These are phyloP conservation scores for Adineta ricciae DNA, from an alignment of 2,888 invertebrate species.

Conservation along the genomic window DNA sequence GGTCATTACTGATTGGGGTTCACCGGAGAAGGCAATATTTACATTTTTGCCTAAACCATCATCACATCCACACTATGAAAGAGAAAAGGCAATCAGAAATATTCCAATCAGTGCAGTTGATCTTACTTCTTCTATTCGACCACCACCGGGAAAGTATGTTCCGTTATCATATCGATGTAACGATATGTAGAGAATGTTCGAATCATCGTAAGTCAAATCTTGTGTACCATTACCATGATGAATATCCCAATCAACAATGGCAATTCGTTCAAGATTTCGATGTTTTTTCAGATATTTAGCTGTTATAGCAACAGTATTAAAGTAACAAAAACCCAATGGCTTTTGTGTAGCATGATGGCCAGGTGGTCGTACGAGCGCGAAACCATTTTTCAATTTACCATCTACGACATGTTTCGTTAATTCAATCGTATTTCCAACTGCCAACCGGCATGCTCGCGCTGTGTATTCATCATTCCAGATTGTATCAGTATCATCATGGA, in stretches of 20 bases:
- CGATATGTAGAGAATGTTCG: constrained; percentile 71
- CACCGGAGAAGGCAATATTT: constrained; percentile 88
- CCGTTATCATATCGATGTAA: constrained; percentile 81
- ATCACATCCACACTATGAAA: constrained; percentile 66
- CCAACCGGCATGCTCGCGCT: constrained; percentile 23
- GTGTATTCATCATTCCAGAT: constrained; percentile 32
- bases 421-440: constrained; percentile 18
- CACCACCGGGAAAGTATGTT: constrained; percentile 19
- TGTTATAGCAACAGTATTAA: constrained; percentile 74
- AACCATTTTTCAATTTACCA: constrained; percentile 54
- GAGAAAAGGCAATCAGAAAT: neutral
- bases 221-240: constrained; percentile 84
- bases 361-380: constrained; percentile 71
- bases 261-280: constrained; percentile 10
- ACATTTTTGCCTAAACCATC: constrained; percentile 84
- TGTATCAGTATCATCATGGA: constrained; percentile 18
- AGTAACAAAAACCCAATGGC: constrained; percentile 65
- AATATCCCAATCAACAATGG: constrained; percentile 57
- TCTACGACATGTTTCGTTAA: constrained; percentile 23
- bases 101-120: neutral
- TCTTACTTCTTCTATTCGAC: neutral
- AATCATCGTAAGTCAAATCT: constrained; percentile 33
- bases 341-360: constrained; percentile 75
- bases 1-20: constrained; percentile 77
- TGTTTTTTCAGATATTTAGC: constrained; percentile 62